These are phyloP conservation scores for Boulengeromyrus knoepffleri DNA, from an alignment of 2,113 vertebrate species.

Conservation along the genomic window DNA sequence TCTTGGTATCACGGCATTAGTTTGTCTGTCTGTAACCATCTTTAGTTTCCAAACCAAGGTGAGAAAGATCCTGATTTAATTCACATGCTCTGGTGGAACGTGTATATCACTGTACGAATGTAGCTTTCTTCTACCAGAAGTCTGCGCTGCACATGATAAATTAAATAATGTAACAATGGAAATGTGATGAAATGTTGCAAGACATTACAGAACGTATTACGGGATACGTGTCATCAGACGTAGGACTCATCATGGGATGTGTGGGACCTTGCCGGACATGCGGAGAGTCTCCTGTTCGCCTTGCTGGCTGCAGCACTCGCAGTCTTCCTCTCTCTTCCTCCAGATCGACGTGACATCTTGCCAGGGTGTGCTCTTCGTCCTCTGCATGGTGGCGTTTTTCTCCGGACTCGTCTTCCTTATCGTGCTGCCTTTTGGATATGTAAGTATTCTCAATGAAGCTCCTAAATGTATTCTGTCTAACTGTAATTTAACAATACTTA, in stretches of 20 bases:
- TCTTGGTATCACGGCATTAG: constrained; percentile 78
- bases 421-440: constrained; percentile 78
- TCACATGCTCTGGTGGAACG: not conserved
- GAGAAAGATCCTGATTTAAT: constrained; percentile 23
- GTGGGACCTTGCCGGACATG: not conserved
- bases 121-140: not conserved
- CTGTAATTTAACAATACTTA: constrained; percentile 68
- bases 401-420: constrained; percentile 73
- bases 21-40: constrained; percentile 80
- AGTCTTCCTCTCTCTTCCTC: not conserved
- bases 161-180: not conserved
- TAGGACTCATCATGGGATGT: not conserved
- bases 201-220: not conserved
- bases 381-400: constrained; percentile 79
- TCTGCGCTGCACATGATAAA: not conserved
- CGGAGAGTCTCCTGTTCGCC: not conserved
- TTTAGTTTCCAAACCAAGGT: constrained; percentile 97
- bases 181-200: not conserved
- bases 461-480: not conserved
- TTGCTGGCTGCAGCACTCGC: not conserved
- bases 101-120: not conserved
- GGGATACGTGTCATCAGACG: not conserved
- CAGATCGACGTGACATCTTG: constrained; percentile 86
- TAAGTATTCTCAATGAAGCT: constrained; percentile 53
- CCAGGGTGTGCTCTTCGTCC: constrained; percentile 75